Percentiles rank a stretch among this genome's conserved stretches.
Evolutionary conservation across 2,113 vertebrate species (phyloP).

Genomic region (Cathartes aura): DNA sequence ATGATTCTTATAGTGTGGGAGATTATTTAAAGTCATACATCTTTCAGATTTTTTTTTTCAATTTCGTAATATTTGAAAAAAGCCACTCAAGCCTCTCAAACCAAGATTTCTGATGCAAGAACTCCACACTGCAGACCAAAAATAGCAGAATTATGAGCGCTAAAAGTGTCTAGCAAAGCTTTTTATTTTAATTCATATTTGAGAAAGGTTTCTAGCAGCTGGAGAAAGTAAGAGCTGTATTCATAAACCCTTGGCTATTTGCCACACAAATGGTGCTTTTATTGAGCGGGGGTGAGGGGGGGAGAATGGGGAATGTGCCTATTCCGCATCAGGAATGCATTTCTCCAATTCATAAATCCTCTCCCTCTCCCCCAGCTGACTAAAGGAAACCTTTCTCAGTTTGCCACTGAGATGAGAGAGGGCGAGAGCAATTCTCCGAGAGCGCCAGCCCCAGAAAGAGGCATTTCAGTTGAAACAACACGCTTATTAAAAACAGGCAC

Average conservation of each 20-base stretch:
- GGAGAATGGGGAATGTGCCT: constrained; percentile 28
- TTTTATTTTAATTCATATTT: constrained; percentile 79
- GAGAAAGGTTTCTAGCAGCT: constrained; percentile 72
- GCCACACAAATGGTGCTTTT: constrained; percentile 74
- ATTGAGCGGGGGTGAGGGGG: background rate
- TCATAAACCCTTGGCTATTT: constrained; percentile 76
- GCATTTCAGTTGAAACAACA: background rate
- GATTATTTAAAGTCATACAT: constrained; percentile 4
- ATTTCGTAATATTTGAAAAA: constrained; percentile 36
- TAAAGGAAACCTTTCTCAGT: constrained; percentile 48
- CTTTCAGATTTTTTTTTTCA: background rate
- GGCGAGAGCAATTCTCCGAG: background rate
- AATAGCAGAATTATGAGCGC: constrained; percentile 58
- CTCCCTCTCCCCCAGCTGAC: constrained; percentile 11
- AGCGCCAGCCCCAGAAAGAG: background rate
- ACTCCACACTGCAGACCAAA: constrained; percentile 7
- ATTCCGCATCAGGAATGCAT: constrained; percentile 66
- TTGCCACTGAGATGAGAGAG: constrained; percentile 9
- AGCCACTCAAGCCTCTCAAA: constrained; percentile 46
- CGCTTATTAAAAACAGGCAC: background rate
- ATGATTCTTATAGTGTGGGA: background rate
- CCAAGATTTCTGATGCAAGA: constrained; percentile 41
- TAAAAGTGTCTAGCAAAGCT: constrained; percentile 56
- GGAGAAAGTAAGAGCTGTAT: constrained; percentile 72
- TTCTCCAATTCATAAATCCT: constrained; percentile 71